These are phyloP conservation scores for Hippoglossus stenolepis DNA, from an alignment of 2,113 vertebrate genomes.

Conservation along the genomic window DNA sequence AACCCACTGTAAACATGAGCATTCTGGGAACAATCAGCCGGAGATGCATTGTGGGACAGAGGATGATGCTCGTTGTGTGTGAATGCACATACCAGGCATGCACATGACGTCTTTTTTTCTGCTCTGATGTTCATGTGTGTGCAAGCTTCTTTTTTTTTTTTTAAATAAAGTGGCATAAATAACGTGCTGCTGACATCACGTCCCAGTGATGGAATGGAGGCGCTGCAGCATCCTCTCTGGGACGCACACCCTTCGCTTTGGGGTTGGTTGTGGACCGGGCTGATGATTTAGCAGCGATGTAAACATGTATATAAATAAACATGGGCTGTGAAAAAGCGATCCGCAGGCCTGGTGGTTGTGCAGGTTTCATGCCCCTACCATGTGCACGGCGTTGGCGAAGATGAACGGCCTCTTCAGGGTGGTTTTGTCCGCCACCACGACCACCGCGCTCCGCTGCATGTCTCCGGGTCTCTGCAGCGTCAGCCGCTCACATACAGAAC, in stretches of 20 bases:
- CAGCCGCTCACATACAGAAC: not conserved
- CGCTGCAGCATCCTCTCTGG: slow-evolving; percentile 20
- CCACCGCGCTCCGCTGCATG: slow-evolving; percentile 77
- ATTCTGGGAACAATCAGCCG: not conserved
- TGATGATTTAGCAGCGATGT: not conserved
- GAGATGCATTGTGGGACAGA: not conserved
- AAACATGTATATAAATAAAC: not conserved
- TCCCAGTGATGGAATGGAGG: not conserved
- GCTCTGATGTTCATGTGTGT: not conserved
- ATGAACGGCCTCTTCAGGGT: slow-evolving; percentile 78
- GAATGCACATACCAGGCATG: not conserved
- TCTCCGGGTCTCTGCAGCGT: slow-evolving; percentile 32
- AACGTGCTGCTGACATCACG: not conserved
- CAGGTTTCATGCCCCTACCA: slow-evolving; percentile 57
- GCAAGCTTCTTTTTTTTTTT: not conserved
- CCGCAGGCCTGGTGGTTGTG: slow-evolving; percentile 33
- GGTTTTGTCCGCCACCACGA: slow-evolving; percentile 79
- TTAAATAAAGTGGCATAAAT: not conserved
- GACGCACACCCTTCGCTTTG: no score
- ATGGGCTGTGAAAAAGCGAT: not conserved
- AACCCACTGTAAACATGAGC: slow-evolving; percentile 11
- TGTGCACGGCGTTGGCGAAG: slow-evolving; percentile 74
- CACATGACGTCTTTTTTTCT: not conserved
- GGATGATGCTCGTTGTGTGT: not conserved
- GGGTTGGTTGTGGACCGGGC: no score